Evolutionary conservation across 2,113 vertebrate species (phyloP), one percentile per base, ranked within the genome.

Genomic region (Coregonus clupeaformis): DNA sequence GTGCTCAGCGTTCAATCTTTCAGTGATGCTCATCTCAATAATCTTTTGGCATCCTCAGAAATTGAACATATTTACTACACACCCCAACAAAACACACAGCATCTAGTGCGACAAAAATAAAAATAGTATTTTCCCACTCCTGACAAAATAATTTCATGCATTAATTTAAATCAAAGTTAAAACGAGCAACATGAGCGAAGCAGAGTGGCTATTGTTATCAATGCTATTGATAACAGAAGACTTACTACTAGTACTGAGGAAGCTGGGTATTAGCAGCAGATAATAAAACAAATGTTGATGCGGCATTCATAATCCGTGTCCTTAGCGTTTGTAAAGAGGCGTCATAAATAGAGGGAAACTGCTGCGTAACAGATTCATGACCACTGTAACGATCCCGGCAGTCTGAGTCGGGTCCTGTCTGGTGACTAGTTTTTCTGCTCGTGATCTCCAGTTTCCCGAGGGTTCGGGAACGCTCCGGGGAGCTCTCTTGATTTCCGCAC

Each of bases 51-150:
- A 65, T 85, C 90, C 87, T 87, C 79, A 82, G 88, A 89, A 90
- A 89, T 89, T 78, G 87, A 90, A 92, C 89, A 88, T 88, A 90
- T 88, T 82, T 89, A 84, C 78, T 88, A 86, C 88, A 87, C 87
- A 86, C 79, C 83, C 74, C 76, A 85, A 87, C 89, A 81, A 83
- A 79, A 76, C 79, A 74, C 68, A 76, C 77, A 76, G 68, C 42
- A 42, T 16, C 6, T 6, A 32, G 78, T 78, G 78, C 77, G 72
- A 68, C 55, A n/a, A 0, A 82, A 71, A 77, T 72, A 64, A 75
- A 85, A 89, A 83, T 36, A 73, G 45, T 18, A 22, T 47, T 18
- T 69, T n/a, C 20, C 79, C 55, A 49, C 14, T 16, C 47, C 7
- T 13, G 29, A 25, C 72, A 65, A 77, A 2, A 62, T 16, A 7